Evolutionary conservation across 2,113 vertebrate genomes (phyloP).

Genomic region (Hassar affinis): DNA sequence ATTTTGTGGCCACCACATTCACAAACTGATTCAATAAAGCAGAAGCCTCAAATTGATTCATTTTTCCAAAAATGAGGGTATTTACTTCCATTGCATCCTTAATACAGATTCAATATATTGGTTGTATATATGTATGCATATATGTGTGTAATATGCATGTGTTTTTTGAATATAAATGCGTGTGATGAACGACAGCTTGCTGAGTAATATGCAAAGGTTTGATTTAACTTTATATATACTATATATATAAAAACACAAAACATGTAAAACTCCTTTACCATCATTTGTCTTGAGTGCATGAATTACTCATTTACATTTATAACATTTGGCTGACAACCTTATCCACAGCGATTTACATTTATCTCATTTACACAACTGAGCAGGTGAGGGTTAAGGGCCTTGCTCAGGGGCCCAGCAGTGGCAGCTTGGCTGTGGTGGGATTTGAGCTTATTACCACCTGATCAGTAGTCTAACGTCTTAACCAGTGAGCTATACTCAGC

Average conservation of each 20-base stretch:
- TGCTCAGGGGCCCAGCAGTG: too few relatives aligned
- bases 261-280: constrained; percentile 1
- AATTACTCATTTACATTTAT: neutral
- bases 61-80: neutral
- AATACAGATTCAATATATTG: constrained; percentile 12
- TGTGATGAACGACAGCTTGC: constrained; percentile 10
- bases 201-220: neutral
- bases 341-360: too few relatives aligned
- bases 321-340: too few relatives aligned
- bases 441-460: too few relatives aligned
- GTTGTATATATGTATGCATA: neutral
- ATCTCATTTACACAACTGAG: too few relatives aligned
- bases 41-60: neutral
- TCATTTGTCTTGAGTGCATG: constrained; percentile 13
- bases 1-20: neutral
- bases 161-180: constrained; percentile 2
- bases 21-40: neutral
- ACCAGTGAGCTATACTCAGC: neutral
- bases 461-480: too few relatives aligned
- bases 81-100: constrained; percentile 16
- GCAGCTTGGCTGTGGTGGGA: too few relatives aligned
- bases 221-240: neutral
- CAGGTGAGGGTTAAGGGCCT: too few relatives aligned
- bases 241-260: neutral
- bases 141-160: too few relatives aligned